phyloP scores from a whole-genome alignment of 30 jellyfish, hydroid and myxozoan genomes.

The Aurelia aurita region DNA sequence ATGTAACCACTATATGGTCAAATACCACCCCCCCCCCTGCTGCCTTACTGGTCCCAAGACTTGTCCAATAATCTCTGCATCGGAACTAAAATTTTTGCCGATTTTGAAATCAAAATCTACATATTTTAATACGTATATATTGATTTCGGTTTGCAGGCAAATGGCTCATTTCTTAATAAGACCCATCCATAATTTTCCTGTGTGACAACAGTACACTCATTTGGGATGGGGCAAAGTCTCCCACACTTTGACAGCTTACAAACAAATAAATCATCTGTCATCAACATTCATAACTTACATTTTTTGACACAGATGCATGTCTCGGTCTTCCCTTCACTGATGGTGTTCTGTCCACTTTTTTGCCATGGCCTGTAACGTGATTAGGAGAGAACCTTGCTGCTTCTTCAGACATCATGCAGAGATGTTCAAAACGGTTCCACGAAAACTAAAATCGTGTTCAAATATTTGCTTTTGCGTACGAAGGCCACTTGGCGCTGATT shows the following conservation, averaged over 20 bases:
- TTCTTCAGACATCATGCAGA: slow-evolving; percentile 57
- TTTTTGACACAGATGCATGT: slow-evolving; percentile 4
- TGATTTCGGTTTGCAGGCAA: no score
- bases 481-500: slow-evolving; percentile 13
- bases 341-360: slow-evolving; percentile 45
- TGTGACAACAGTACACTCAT: neutral
- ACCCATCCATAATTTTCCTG: no score
- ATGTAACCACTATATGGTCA: no score
- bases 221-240: neutral
- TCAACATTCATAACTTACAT: slow-evolving; percentile 36
- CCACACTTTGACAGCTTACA: neutral
- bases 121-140: no score
- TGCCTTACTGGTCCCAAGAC: no score
- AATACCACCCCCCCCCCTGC: no score
- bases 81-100: no score
- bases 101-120: no score
- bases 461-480: neutral
- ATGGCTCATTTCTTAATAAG: no score
- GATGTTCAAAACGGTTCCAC: slow-evolving; percentile 8
- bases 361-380: slow-evolving; percentile 28
- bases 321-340: slow-evolving; percentile 56
- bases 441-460: slow-evolving; percentile 6
- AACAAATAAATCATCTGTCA: neutral
- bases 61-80: no score
- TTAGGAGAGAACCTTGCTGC: slow-evolving; percentile 42